Evolutionary conservation across 2,113 vertebrate genomes (phyloP).

Genomic region (Daubentonia madagascariensis): DNA sequence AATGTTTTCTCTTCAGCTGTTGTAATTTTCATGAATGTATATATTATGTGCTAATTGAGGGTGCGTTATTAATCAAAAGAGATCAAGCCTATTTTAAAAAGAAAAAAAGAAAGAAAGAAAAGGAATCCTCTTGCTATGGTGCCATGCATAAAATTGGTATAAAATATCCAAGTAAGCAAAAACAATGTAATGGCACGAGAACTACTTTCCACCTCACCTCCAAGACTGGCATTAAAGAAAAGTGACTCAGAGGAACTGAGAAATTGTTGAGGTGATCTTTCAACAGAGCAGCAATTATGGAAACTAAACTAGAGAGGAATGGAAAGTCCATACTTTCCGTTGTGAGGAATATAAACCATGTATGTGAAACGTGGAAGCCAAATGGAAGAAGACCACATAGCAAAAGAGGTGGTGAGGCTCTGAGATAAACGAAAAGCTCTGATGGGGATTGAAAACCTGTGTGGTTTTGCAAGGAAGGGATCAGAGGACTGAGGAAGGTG

Average conservation of each 20-base stretch:
- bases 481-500: background rate
- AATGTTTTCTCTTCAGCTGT: background rate
- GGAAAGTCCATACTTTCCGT: too few species aligned
- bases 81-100: background rate
- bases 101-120: background rate
- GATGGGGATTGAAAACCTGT: background rate
- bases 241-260: background rate
- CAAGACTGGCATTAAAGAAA: background rate
- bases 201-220: background rate
- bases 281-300: background rate
- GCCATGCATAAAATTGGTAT: background rate
- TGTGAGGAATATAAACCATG: background rate
- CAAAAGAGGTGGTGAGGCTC: background rate
- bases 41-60: background rate
- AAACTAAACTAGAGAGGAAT: background rate
- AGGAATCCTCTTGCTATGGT: background rate
- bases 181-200: background rate
- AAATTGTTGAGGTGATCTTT: background rate
- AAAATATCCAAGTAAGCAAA: background rate
- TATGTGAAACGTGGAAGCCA: background rate
- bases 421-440: background rate
- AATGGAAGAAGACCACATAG: background rate
- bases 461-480: background rate
- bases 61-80: background rate
- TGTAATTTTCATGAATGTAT: background rate